phyloP scores from a whole-genome alignment of 53 echinoderm and acorn worm species.

The Luidia sarsii region DNA sequence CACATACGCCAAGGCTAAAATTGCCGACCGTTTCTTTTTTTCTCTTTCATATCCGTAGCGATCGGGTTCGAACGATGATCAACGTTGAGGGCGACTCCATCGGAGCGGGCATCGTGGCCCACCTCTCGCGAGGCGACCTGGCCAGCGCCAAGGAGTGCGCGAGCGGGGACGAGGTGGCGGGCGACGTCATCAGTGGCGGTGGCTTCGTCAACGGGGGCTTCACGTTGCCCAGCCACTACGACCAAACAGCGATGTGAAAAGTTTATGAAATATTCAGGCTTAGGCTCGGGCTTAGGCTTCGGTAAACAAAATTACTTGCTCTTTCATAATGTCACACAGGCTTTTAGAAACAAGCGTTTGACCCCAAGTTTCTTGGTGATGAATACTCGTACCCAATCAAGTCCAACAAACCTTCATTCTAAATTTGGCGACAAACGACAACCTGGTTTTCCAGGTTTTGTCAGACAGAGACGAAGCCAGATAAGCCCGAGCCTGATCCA shows the following conservation, averaged over 20 bases:
- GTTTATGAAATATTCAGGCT: neutral
- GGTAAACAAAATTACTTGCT: neutral
- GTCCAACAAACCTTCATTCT: neutral
- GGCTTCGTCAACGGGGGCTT: constrained; percentile 1
- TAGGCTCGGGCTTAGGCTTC: neutral
- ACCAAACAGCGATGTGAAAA: constrained; percentile 41
- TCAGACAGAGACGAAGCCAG: no score
- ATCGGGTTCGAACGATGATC: constrained; percentile 97
- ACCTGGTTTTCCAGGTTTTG: no score
- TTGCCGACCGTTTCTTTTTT: no score
- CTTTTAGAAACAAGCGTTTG: no score
- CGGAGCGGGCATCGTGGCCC: constrained; percentile 86
- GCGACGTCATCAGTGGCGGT: no score
- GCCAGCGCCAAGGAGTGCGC: constrained; percentile 5
- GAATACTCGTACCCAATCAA: neutral
- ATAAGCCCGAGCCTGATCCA: no score
- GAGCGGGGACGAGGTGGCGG: constrained; percentile 19
- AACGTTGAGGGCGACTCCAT: constrained; percentile 97
- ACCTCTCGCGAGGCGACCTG: constrained; percentile 75
- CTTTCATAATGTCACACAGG: neutral
- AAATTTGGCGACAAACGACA: neutral
- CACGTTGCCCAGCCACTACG: constrained; percentile 26
- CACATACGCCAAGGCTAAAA: no score
- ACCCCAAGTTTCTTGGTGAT: neutral
- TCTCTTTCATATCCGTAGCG: constrained; percentile 50